Percentiles rank a stretch among this genome's conserved stretches.
phyloP scores from a whole-genome alignment of 2,888 invertebrate species.

The Lasiommata megera region DNA sequence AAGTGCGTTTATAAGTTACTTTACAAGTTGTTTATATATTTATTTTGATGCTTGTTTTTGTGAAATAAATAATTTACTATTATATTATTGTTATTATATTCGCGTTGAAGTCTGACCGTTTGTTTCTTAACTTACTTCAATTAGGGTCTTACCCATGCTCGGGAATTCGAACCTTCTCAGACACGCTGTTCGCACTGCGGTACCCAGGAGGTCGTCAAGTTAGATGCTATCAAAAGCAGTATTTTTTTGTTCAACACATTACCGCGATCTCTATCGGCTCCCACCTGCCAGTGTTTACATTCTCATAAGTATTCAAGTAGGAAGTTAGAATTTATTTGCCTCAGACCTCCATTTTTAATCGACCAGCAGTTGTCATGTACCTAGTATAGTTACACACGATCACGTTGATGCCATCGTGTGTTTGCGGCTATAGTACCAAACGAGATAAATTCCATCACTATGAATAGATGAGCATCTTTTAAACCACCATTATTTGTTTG shows the following conservation, averaged over 20 bases:
- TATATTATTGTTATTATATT: too few species aligned
- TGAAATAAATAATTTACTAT: too few species aligned
- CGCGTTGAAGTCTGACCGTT: too few species aligned
- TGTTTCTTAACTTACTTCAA: too few species aligned
- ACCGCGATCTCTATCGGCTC: neutral
- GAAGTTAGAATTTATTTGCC: constrained; percentile 11
- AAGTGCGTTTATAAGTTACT: too few species aligned
- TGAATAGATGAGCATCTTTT: neutral
- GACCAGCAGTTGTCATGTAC: constrained; percentile 1
- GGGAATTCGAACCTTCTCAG: too few species aligned
- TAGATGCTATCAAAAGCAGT: neutral
- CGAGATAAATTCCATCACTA: constrained; percentile 1
- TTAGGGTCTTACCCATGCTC: too few species aligned
- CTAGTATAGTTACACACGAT: neutral
- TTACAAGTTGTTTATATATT: too few species aligned
- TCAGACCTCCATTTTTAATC: constrained; percentile 8
- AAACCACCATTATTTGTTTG: too few species aligned
- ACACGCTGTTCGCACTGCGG: too few species aligned
- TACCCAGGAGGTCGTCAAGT: neutral
- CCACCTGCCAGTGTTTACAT: neutral
- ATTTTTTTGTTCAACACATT: neutral
- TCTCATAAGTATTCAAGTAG: neutral
- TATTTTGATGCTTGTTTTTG: too few species aligned
- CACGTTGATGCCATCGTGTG: constrained; percentile 17
- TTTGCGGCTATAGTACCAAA: constrained; percentile 12